Evolutionary conservation across 2,113 vertebrate genomes (phyloP).

Genomic region (Calyptomena viridis): DNA sequence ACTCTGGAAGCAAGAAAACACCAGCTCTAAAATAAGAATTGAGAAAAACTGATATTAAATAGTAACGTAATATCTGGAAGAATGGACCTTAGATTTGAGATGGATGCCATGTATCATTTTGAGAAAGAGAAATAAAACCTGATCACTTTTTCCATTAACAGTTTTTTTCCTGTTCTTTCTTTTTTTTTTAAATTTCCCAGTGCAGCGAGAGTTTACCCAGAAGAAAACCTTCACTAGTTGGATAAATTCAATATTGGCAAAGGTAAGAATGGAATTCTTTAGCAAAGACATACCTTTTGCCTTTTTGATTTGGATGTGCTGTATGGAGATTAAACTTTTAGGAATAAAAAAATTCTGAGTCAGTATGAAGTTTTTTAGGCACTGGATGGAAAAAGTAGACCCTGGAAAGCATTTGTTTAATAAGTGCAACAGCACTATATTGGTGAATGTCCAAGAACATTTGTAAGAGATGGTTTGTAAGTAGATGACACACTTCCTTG

Average conservation of each 20-base stretch:
- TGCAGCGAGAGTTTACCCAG: slow-evolving; percentile 91
- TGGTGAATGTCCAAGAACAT: background rate
- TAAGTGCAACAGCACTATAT: background rate
- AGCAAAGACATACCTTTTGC: background rate
- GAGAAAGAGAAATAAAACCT: background rate
- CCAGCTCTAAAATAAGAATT: background rate
- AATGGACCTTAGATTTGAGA: background rate
- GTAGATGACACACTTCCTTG: background rate
- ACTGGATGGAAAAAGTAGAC: background rate
- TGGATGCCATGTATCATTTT: background rate
- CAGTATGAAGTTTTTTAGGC: background rate
- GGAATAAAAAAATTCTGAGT: background rate
- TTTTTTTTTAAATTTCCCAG: slow-evolving; percentile 60
- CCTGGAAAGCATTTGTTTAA: background rate
- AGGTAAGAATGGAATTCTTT: slow-evolving; percentile 75
- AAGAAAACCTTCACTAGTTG: slow-evolving; percentile 97
- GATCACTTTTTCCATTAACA: background rate
- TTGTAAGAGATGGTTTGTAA: background rate
- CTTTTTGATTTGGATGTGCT: background rate
- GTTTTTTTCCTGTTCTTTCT: background rate
- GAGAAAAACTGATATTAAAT: background rate
- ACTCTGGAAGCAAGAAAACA: background rate
- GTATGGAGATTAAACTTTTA: background rate
- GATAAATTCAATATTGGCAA: slow-evolving; percentile 92
- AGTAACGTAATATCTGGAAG: background rate